Percentiles rank a stretch among this genome's conserved stretches.
Evolutionary conservation across 2,113 vertebrate species (phyloP).

Genomic region (Mohoua ochrocephala): DNA sequence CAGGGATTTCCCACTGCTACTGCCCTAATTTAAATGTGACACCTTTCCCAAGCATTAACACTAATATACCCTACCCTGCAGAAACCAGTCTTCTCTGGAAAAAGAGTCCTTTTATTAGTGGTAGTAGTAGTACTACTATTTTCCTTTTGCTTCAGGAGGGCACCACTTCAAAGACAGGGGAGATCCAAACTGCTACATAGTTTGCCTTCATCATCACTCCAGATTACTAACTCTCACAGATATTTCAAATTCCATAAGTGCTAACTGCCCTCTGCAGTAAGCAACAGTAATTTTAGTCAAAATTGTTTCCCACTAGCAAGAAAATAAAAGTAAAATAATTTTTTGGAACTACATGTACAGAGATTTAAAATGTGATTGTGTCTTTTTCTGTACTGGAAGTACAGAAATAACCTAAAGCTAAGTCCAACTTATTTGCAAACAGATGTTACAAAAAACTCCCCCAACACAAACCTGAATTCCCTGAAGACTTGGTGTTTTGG

Average conservation of each 20-base stretch:
- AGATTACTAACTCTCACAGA: neutral
- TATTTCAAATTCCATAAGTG: neutral
- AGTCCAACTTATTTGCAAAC: neutral
- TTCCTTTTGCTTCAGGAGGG: neutral
- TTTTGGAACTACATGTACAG: neutral
- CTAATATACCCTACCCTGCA: rapidly evolving
- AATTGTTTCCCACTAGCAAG: neutral
- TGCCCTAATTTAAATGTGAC: neutral
- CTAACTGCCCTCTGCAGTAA: neutral
- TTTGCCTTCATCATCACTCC: neutral
- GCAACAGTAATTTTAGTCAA: neutral
- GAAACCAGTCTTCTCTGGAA: neutral
- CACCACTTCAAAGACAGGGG: neutral
- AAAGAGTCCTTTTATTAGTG: neutral
- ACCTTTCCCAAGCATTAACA: neutral
- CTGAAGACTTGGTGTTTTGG: neutral
- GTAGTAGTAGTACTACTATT: neutral
- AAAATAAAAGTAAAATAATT: neutral
- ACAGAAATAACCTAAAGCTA: neutral
- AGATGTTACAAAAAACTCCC: neutral
- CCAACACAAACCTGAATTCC: neutral
- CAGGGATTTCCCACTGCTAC: neutral
- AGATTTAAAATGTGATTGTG: neutral
- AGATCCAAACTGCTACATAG: neutral
- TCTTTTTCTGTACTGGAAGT: neutral